Base-by-base conservation (phyloP, 2,113 vertebrate species). In the Ameiurus melas region DNA sequence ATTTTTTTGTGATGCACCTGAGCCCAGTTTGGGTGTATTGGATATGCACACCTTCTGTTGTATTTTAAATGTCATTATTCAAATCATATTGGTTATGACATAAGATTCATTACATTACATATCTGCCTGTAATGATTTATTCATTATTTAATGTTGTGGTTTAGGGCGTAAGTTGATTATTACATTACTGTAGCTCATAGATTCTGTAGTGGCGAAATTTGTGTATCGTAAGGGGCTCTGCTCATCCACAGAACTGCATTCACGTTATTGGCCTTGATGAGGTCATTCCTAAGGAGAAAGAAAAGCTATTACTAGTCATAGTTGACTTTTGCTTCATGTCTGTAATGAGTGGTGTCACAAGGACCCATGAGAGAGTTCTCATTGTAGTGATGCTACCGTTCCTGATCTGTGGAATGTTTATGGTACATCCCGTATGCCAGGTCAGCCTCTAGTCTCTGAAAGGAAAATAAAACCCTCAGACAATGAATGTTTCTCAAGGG, bases 371-470 rank as follows among this genome's bases (percentile, higher is more conserved):
- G 95, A 0, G 97, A 57, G 8, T 99, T 98, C 83, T 98, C 98
- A 2, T 99, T 98, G 0, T 98, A 97, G 89, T 99, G 97, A 84
- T 97, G 97, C 36, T 97, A 97, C 62, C 98, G 96, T 0, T 96
- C 96, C 0, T 97, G 97, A 84, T 98, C 97, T 0, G 73, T 95
- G 22, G 96, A 92, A 8, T 94, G 95, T 0, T 94, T 93, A 1
- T 97, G 79, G 92, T 96, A 97, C 90, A 93, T 96, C 98, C 98
- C 99, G 70, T 99, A 98, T 0, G 95, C 94, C 70, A 98, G 91
- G 82, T 99, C 97, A 0, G 97, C 90, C 94, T 99, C 98, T 93
- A 98, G 97, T 96, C 96, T 97, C 98, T 99, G 19, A 86, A 75
- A 85, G 8, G 12, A 87, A 43, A 77, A 30, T 7, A n/a, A 22